A percentile compares a stretch with the other conserved stretches of the same genome.
These are phyloP conservation scores for Tinamus major DNA, from an alignment of 2,797 vertebrate species.

Conservation along the genomic window DNA sequence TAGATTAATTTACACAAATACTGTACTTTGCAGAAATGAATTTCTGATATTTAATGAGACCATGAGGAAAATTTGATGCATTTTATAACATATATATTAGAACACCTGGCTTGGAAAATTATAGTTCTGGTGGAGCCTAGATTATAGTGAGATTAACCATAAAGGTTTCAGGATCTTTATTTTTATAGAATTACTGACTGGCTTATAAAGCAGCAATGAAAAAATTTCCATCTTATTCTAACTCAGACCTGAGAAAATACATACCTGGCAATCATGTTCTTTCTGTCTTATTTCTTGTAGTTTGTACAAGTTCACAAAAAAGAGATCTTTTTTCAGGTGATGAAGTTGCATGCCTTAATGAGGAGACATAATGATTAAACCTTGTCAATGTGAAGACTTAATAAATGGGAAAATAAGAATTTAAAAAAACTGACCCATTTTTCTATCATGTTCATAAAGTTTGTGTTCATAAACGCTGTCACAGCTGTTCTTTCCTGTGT, in stretches of 20 bases:
- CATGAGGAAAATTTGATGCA: conserved; percentile 41
- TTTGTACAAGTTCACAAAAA: background rate
- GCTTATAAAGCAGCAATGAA: conserved; percentile 4
- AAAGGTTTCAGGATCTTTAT: background rate
- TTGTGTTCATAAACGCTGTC: background rate
- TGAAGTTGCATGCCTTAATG: background rate
- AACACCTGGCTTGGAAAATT: conserved; percentile 46
- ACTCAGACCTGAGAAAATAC: background rate
- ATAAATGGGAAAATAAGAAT: background rate
- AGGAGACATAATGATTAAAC: background rate
- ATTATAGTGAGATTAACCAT: background rate
- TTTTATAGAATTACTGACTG: background rate
- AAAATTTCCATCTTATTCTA: background rate
- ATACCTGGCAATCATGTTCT: background rate
- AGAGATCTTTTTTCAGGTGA: background rate
- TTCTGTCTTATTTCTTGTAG: background rate
- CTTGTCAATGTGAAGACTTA: background rate
- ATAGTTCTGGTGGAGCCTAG: background rate
- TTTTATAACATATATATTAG: conserved; percentile 54
- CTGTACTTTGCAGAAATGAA: background rate
- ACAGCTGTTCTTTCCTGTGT: background rate
- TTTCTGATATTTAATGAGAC: background rate
- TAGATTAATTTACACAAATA: background rate
- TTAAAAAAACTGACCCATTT: background rate
- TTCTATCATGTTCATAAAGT: background rate